Base-by-base conservation (phyloP, 1,140 invertebrate species). In the Papilio aristodemus region DNA sequence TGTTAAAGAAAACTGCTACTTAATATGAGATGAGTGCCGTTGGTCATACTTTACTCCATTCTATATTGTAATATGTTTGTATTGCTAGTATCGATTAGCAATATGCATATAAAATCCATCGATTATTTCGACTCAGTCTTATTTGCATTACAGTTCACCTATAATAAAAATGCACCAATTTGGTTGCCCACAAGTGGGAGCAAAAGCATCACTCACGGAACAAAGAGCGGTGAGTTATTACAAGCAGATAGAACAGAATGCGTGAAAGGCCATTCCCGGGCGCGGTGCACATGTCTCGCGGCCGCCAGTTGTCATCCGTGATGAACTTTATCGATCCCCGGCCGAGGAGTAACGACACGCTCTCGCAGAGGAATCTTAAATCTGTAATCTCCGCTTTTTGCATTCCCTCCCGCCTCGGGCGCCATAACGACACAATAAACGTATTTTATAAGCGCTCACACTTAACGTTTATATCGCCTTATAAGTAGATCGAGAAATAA, bases 401-500 rank as follows among this genome's bases (percentile, higher is more conserved):
- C 87, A 83, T 85, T 84, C 84, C 70, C 75, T 71, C 68, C 67
- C 43, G 71, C 68, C 67, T 74, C 70, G 75, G 70, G 32, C 68
- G 66, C 82, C 76, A 86, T 90, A 86, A 89, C 80, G 80, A 84
- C 80, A 89, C 82, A 80, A 89, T 88, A 90, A 90, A 88, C 81
- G 81, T 88, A 89, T 87, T 87, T 89, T 88, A 89, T 84, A 85
- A 86, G 81, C 84, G 84, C 83, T 88, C 85, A 86, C 87, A 91
- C 85, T 89, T 89, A 89, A 87, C 80, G 83, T 85, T 89, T 85
- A 88, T 89, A 90, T 89, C 86, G 85, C 86, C 86, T 89, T 91
- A 91, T 91, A 91, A 91, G 89, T 87, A 90, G 86, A 89, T 88
- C 86, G 85, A 87, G 85, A 87, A 87, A 90, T 89, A 90, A 90